Evolutionary conservation across 2,113 vertebrate species (phyloP), one percentile per base, ranked within the genome.

Genomic region (Pseudopipra pipra): DNA sequence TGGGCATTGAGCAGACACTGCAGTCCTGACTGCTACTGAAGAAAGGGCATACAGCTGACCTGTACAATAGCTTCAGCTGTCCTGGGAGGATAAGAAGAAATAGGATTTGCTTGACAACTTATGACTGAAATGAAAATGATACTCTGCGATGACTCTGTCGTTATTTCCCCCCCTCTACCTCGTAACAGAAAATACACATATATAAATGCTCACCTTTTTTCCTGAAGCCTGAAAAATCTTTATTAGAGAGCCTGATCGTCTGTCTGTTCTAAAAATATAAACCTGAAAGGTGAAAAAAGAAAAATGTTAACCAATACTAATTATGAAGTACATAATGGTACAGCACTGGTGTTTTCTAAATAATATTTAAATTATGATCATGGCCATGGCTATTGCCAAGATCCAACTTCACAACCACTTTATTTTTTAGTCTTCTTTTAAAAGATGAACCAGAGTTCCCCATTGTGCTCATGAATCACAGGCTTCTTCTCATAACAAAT

Each of bases 191-290:
- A 73, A 43, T 9, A 89, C 2, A 77, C 2, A 5, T 14, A 58
- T 22, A 59, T 81, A 67, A 88, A 89, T 76, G 54, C 98, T 96
- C 97, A 99, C 99, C 99, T 99, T 99, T 99, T 98, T 99, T 96
- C 99, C 99, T 80, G 99, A 99, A 95, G 98, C 98, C 96, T 99
- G 98, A 97, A 99, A 99, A 96, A 98, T 98, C 98, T 98, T 99
- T 97, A 99, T 97, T 92, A 99, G 97, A 94, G 98, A 98, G 19
- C 97, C 97, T 46, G 97, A 98, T 75, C 77, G 94, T 67, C 98
- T 98, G 67, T 99, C 99, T 12, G 99, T 98, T 98, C 98, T 99
- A 96, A 99, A 99, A 97, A 99, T 98, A 96, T 99, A 99, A 97
- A 99, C 99, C 99, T 99, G 65, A 24, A 65, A 94, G 95, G 65